Conservation (phyloP, 2,113 vertebrate genomes). For the Ornithorhynchus anatinus region DNA sequence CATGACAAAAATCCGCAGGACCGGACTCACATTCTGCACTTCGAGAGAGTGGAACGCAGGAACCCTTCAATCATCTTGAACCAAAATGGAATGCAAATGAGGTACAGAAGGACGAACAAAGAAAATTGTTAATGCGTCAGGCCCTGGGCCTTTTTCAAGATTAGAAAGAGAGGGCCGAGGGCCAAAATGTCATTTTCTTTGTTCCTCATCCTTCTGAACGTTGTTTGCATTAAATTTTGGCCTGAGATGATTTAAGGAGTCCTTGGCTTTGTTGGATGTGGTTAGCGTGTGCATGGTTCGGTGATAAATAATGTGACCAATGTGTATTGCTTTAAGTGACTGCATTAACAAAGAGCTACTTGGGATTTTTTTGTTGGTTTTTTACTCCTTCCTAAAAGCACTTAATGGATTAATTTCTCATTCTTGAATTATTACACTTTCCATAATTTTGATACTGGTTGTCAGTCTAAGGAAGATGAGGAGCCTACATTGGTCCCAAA, state of each 20-base stretch:
- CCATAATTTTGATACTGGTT: conserved; percentile 29
- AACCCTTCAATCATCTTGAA: conserved; percentile 47
- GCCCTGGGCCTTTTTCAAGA: conserved; percentile 42
- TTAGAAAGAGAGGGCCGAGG: conserved; percentile 39
- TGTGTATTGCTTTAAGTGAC: conserved; percentile 43
- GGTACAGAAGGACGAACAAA: conserved; percentile 48
- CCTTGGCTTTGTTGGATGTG: conserved; percentile 54
- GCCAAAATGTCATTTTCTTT: conserved; percentile 52
- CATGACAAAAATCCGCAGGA: not conserved
- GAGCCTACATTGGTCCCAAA: conserved; percentile 19
- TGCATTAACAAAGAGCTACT: conserved; percentile 51
- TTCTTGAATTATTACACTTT: conserved; percentile 36
- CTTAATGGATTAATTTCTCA: conserved; percentile 60
- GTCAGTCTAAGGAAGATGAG: conserved; percentile 47
- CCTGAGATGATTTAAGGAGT: conserved; percentile 54
- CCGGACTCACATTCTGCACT: conserved; percentile 29
- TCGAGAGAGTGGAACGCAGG: conserved; percentile 7
- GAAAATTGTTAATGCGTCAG: conserved; percentile 35
- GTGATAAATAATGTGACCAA: conserved; percentile 45
- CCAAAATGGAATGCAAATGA: conserved; percentile 44
- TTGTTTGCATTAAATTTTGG: conserved; percentile 58
- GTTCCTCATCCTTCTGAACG: conserved; percentile 43
- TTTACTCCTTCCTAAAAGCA: conserved; percentile 7
- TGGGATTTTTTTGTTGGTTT: conserved; percentile 46
- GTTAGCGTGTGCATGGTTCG: conserved; percentile 30